These are phyloP conservation scores for Isaurus tuberculatus DNA, from an alignment of 92 coral and sea anemone genomes.

Conservation along the genomic window DNA sequence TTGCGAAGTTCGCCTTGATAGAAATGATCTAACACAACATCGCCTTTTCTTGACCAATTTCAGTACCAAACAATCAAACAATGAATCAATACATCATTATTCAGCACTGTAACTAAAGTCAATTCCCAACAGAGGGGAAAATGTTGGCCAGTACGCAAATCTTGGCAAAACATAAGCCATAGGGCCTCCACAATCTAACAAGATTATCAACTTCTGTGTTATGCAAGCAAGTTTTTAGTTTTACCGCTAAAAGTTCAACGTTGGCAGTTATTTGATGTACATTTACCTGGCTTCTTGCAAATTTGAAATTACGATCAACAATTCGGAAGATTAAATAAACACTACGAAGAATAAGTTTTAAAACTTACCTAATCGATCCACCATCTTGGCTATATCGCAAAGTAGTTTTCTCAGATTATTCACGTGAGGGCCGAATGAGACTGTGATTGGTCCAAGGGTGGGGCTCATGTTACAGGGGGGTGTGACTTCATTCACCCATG, in stretches of 20 bases:
- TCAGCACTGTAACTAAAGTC: background rate
- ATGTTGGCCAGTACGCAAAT: background rate
- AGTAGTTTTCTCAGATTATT: background rate
- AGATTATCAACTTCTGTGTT: background rate
- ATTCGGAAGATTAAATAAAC: background rate
- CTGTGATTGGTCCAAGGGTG: conserved; percentile 61
- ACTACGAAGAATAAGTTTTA: conserved; percentile 25
- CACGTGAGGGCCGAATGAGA: conserved; percentile 48
- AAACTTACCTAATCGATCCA: conserved; percentile 88
- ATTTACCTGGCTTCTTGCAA: background rate
- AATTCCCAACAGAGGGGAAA: conserved; percentile 6
- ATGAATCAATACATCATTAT: background rate
- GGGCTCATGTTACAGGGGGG: conserved; percentile 26
- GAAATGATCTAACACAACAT: no score
- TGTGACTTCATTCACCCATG: conserved; percentile 19
- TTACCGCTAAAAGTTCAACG: background rate
- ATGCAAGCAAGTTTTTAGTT: background rate
- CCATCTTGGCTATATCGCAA: conserved; percentile 73
- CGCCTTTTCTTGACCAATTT: background rate
- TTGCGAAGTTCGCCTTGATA: no score
- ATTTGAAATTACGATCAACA: background rate
- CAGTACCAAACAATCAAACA: background rate
- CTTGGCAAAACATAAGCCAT: background rate
- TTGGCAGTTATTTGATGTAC: background rate
- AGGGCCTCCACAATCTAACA: background rate